Percentiles rank a stretch among this genome's conserved stretches.
Evolutionary conservation across 1,140 invertebrate species (phyloP).

Genomic region (Epicauta chinensis): DNA sequence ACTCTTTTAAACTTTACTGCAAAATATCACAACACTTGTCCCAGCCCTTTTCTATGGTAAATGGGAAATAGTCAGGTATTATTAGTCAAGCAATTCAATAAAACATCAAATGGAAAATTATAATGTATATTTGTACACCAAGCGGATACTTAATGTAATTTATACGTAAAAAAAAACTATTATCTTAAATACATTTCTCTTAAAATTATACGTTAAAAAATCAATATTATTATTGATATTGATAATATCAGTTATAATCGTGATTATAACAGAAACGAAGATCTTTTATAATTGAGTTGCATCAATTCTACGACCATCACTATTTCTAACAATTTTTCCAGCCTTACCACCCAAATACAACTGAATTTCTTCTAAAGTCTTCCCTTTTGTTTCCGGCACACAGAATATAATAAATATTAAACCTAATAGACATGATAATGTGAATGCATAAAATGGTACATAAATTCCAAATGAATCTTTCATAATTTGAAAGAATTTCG

Average conservation of each 20-base stretch:
- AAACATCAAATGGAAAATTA: too few relatives aligned
- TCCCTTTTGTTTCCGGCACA: constrained; percentile 78
- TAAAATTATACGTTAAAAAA: not conserved
- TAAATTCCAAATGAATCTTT: constrained; percentile 54
- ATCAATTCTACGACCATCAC: not conserved
- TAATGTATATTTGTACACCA: too few relatives aligned
- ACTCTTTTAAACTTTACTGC: too few relatives aligned
- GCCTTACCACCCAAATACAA: constrained; percentile 26
- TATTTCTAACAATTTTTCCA: constrained; percentile 12
- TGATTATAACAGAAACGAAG: not conserved
- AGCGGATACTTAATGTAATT: too few relatives aligned
- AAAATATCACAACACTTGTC: too few relatives aligned
- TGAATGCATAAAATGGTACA: constrained; percentile 67
- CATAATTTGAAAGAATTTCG: constrained; percentile 61
- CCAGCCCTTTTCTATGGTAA: too few relatives aligned
- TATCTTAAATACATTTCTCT: too few relatives aligned
- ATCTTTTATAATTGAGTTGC: constrained; percentile 2
- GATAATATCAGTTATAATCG: not conserved
- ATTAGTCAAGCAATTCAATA: too few relatives aligned
- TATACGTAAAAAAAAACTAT: too few relatives aligned
- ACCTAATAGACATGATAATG: constrained; percentile 55
- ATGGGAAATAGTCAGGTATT: too few relatives aligned
- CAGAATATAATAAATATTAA: constrained; percentile 53
- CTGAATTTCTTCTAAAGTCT: constrained; percentile 53
- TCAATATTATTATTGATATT: too few relatives aligned